Evolutionary conservation across 2,113 vertebrate genomes (phyloP).

Genomic region (Xerus inauris): DNA sequence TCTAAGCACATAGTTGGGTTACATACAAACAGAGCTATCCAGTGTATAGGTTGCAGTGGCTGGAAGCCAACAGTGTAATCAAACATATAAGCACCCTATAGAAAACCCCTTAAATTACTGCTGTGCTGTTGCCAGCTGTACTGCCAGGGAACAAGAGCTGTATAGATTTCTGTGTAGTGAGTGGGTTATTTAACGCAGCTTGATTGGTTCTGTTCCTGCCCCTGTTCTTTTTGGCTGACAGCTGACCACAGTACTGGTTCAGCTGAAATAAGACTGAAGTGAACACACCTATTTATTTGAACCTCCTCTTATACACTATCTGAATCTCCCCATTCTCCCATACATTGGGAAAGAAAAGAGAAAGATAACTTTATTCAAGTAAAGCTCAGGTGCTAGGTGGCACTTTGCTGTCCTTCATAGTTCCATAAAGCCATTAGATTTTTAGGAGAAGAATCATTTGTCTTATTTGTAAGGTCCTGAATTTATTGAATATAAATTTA

Average conservation of each 20-base stretch:
- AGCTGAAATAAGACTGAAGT: conserved; percentile 53
- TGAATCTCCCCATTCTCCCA: not conserved
- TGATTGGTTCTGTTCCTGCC: conserved; percentile 64
- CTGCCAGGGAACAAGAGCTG: conserved; percentile 40
- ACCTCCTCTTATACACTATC: not conserved
- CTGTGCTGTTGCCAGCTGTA: conserved; percentile 41
- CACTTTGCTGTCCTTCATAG: not conserved
- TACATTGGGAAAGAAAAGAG: not conserved
- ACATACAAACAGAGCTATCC: conserved; percentile 49
- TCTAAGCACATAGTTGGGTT: conserved; percentile 48
- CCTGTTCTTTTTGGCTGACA: conserved; percentile 62
- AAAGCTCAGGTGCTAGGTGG: not conserved
- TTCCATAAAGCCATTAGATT: not conserved
- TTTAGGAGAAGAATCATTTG: conserved; percentile 36
- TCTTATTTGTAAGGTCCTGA: conserved; percentile 42
- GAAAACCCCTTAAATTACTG: conserved; percentile 64
- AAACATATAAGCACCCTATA: conserved; percentile 65
- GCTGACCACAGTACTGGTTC: conserved; percentile 45
- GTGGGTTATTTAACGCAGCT: conserved; percentile 50
- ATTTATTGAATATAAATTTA: conserved; percentile 48
- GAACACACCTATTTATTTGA: not conserved
- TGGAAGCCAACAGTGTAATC: conserved; percentile 71
- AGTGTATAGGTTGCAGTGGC: conserved; percentile 64
- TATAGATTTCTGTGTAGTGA: conserved; percentile 55
- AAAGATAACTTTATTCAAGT: not conserved